These are phyloP conservation scores for Asbolus verrucosus DNA, from an alignment of 1,140 invertebrate genomes.

Conservation along the genomic window DNA sequence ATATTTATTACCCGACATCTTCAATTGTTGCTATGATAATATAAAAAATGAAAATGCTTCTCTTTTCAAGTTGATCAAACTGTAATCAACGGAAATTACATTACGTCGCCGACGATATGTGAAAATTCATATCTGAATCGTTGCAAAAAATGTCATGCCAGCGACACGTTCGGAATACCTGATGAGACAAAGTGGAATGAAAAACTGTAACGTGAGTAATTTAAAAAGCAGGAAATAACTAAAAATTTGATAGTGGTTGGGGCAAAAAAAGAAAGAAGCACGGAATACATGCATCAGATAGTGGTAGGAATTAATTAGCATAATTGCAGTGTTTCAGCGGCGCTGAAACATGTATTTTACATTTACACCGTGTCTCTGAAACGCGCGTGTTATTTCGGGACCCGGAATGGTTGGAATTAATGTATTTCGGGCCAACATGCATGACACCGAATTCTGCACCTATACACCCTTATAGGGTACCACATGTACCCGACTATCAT, in stretches of 20 bases:
- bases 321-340: slow-evolving; percentile 33
- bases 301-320: slow-evolving; percentile 38
- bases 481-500: slow-evolving; percentile 13
- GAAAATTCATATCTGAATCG: too few species aligned
- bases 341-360: slow-evolving; percentile 41
- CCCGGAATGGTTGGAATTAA: slow-evolving; percentile 20
- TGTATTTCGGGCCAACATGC: slow-evolving; percentile 20
- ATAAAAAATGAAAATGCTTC: background rate
- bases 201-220: slow-evolving; percentile 24
- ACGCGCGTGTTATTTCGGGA: slow-evolving; percentile 33
- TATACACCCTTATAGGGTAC: slow-evolving; percentile 9
- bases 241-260: slow-evolving; percentile 30
- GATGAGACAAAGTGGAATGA: background rate
- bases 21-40: background rate
- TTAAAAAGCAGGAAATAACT: slow-evolving; percentile 30
- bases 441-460: background rate
- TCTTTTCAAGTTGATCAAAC: background rate
- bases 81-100: slow-evolving; percentile 11
- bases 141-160: slow-evolving; percentile 16
- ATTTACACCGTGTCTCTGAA: slow-evolving; percentile 35
- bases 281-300: slow-evolving; percentile 32
- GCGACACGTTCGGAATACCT: slow-evolving; percentile 1
- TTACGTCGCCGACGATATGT: background rate
- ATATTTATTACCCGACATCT: slow-evolving; percentile 6
- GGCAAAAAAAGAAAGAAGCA: slow-evolving; percentile 19